phyloP scores from a whole-genome alignment of 2,113 vertebrate species.

The Helogale parvula region DNA sequence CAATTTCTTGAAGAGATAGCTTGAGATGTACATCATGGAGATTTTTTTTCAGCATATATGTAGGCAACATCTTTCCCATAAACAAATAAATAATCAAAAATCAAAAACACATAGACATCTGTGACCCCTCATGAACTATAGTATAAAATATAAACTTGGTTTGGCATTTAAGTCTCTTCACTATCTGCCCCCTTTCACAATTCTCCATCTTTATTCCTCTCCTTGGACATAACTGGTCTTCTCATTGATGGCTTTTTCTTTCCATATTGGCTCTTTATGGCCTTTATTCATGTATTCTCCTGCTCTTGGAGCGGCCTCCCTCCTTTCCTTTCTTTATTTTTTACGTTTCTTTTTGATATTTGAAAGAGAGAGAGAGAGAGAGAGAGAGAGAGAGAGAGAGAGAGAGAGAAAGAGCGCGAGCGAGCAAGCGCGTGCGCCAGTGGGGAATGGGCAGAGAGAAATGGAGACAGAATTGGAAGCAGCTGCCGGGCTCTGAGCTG shows the following conservation, averaged over 20 bases:
- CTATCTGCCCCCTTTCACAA: background rate
- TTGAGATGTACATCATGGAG: background rate
- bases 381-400: too few species aligned
- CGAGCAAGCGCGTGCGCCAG: fast-evolving
- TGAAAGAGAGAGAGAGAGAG: too few species aligned
- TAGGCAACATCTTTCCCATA: background rate
- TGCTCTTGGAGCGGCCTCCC: background rate
- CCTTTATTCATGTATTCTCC: background rate
- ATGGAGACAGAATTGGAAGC: too few species aligned
- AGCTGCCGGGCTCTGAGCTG: too few species aligned
- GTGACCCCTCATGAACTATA: background rate
- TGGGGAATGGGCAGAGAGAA: too few species aligned
- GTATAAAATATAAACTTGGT: background rate
- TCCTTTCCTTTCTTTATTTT: background rate
- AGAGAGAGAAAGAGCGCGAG: too few species aligned
- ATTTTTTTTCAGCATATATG: background rate
- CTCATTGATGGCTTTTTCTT: background rate
- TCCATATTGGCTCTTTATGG: background rate
- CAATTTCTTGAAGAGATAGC: background rate
- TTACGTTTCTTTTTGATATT: too few species aligned
- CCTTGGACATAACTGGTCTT: background rate
- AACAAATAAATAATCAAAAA: background rate
- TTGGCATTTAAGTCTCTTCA: background rate
- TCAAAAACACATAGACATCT: background rate
- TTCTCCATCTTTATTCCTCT: background rate